Evolutionary conservation across 2,113 vertebrate species (phyloP).

Genomic region (Microtus ochrogaster): DNA sequence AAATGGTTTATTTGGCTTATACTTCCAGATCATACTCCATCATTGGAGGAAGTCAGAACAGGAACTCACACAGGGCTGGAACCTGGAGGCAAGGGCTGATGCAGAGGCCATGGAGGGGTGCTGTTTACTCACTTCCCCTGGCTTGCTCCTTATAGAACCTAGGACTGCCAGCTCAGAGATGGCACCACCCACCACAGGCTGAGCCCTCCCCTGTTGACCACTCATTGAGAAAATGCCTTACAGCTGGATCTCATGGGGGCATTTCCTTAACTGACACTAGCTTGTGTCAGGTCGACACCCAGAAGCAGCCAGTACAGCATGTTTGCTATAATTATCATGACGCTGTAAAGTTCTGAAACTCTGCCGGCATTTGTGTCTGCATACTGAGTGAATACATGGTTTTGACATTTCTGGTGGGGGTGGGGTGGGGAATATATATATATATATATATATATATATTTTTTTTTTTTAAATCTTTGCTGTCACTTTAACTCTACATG

Average conservation of each 20-base stretch:
- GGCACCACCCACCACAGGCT: neutral
- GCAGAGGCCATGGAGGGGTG: neutral
- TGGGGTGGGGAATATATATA: neutral
- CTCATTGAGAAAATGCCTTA: neutral
- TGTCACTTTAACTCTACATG: neutral
- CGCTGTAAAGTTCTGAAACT: neutral
- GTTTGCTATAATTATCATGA: neutral
- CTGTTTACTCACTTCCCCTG: neutral
- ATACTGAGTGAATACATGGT: slow-evolving; percentile 4
- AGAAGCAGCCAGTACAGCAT: neutral
- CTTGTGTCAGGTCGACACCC: neutral
- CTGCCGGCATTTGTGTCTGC: neutral
- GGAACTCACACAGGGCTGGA: neutral
- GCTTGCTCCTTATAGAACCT: neutral
- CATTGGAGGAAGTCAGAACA: neutral
- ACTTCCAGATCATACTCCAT: neutral
- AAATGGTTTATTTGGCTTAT: neutral
- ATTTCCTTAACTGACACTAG: neutral
- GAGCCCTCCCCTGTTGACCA: neutral
- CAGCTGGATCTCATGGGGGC: neutral
- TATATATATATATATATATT: neutral
- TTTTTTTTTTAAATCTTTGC: neutral
- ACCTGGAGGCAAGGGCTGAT: neutral
- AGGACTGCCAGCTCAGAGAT: neutral
- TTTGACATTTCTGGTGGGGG: neutral